Base-by-base conservation (phyloP, 2,113 vertebrate genomes). In the Prinia subflava region DNA sequence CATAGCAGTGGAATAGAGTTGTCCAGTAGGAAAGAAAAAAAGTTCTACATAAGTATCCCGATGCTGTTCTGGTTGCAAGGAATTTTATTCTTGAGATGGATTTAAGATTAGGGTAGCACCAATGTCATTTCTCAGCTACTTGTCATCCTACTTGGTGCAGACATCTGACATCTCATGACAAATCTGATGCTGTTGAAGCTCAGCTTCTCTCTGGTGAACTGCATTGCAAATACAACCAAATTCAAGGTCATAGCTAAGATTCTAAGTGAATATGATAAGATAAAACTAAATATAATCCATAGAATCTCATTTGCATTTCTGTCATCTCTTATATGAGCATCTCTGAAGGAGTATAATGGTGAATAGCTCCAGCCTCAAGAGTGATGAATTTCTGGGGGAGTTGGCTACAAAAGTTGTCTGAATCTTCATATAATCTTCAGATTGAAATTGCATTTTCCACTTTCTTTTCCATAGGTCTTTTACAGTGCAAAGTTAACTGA, bases 101-200 rank as follows among this genome's bases (percentile, higher is more conserved):
- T 86, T 94, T 90, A 77, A 86, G 83, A 69, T 55, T 35, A 65
- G 67, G 8, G 35, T 89, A 90, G 68, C 49, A 86, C 60, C 79
- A 88, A 74, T 90, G 90, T 88, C 14, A 70, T 88, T 88, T 86
- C 79, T 94, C 56, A 76, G 71, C 82, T 90, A 80, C 83, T 92
- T 41, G 87, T 92, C 79, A 85, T 92, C 70, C 50, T 83, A 53
- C 63, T 95, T 77, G 59, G 56, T 94, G 76, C 55, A 81, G 59
- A 74, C 41, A 74, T 67, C 67, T 95, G 92, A 92, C 85, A 69
- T 56, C 62, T 81, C 83, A 57, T 88, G 83, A 93, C 79, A 89
- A 83, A 90, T 90, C 71, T 86, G 46, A 79, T 91, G 67, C 78
- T 85, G n/a, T 42, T 83, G 90, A 93, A 96, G 46, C 63, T 93